Evolutionary conservation across 2,797 vertebrate species (phyloP).

Genomic region (Poecilia velifera): DNA sequence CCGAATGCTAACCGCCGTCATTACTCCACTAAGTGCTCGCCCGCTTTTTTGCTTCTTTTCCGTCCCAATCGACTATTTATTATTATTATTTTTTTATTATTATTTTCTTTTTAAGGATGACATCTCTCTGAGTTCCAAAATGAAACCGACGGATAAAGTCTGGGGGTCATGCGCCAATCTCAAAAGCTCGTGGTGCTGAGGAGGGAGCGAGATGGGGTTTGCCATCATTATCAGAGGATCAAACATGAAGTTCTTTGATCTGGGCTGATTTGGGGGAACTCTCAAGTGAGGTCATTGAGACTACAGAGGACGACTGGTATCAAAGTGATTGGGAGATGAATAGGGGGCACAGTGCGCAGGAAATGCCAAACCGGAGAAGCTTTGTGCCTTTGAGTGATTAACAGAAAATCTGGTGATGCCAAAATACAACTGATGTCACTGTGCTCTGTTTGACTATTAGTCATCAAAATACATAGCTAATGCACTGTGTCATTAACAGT

Average conservation of each 20-base stretch:
- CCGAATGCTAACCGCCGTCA: constrained; percentile 63
- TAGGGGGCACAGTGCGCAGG: constrained; percentile 73
- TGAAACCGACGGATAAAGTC: not conserved
- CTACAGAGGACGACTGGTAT: constrained; percentile 66
- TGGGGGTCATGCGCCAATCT: not conserved
- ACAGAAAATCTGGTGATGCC: constrained; percentile 22
- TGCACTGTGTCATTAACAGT: constrained; percentile 9
- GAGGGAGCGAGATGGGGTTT: constrained; percentile 1
- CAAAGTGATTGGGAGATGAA: constrained; percentile 80
- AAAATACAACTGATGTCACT: constrained; percentile 50
- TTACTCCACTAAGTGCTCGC: constrained; percentile 56
- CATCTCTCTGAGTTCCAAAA: constrained; percentile 15
- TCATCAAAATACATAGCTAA: constrained; percentile 46
- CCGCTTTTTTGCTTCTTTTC: constrained; percentile 46
- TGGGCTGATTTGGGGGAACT: constrained; percentile 59
- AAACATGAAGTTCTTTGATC: constrained; percentile 66
- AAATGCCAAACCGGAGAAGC: constrained; percentile 68
- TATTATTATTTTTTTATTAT: not conserved
- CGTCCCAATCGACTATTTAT: constrained; percentile 21
- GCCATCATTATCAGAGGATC: constrained; percentile 65
- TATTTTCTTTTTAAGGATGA: constrained; percentile 16
- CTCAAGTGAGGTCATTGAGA: constrained; percentile 70
- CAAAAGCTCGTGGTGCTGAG: not conserved
- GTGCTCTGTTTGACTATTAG: constrained; percentile 19
- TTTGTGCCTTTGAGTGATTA: constrained; percentile 37